phyloP scores from a whole-genome alignment of 2,797 vertebrate species.

The Rachycentron canadum region DNA sequence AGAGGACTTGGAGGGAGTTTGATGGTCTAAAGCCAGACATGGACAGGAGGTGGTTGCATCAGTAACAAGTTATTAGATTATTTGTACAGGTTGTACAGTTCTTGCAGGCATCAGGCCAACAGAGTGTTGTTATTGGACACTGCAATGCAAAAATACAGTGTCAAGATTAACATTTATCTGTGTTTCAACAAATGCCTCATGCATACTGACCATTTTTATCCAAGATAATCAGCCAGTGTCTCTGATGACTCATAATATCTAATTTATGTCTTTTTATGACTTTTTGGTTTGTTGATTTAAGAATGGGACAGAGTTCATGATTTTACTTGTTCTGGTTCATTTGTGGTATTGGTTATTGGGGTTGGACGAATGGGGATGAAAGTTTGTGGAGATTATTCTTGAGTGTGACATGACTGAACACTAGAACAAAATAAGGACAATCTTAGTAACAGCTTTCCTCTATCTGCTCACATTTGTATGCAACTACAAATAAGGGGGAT shows the following conservation, averaged over 20 bases:
- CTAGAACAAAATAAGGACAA: conserved; percentile 2
- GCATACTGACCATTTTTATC: conserved; percentile 3
- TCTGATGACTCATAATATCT: background rate
- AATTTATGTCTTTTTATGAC: background rate
- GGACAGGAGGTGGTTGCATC: conserved; percentile 23
- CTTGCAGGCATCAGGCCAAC: conserved; percentile 2
- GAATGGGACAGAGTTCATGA: background rate
- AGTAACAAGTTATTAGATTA: conserved; percentile 25
- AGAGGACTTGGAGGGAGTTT: conserved; percentile 36
- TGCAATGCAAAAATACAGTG: background rate
- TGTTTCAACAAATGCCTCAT: background rate
- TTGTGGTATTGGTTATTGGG: background rate
- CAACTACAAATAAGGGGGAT: background rate
- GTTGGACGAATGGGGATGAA: background rate
- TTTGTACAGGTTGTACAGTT: conserved; percentile 12
- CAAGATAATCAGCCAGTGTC: background rate
- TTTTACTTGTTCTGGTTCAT: background rate
- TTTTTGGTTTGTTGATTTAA: conserved; percentile 10
- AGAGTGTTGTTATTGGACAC: conserved; percentile 14
- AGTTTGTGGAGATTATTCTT: background rate
- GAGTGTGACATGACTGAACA: background rate
- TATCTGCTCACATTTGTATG: background rate
- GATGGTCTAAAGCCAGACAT: conserved; percentile 27
- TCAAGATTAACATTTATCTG: background rate
- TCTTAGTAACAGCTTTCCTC: background rate